These are phyloP conservation scores for Nemoura dubitans DNA, from an alignment of 2,888 invertebrate genomes.

Conservation along the genomic window DNA sequence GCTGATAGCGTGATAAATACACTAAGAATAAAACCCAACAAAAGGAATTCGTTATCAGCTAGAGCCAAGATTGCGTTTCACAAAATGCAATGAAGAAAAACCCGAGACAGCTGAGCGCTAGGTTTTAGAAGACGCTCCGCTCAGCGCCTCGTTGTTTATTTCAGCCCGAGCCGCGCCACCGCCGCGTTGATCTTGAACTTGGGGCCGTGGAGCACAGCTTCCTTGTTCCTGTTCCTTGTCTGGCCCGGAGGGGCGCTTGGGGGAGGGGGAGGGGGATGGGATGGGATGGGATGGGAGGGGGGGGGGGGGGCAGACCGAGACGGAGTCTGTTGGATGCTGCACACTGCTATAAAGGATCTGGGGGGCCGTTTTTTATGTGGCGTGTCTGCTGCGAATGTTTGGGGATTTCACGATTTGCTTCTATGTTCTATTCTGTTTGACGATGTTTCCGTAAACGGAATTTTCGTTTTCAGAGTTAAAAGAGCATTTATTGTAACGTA, in stretches of 20 bases:
- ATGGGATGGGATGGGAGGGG: not conserved
- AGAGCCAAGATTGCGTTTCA: too few species aligned
- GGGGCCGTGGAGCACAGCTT: not conserved
- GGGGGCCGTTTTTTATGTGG: not conserved
- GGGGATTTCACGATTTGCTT: not conserved
- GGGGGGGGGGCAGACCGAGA: not conserved
- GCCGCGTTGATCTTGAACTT: constrained; percentile 7
- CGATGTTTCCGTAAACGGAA: too few species aligned
- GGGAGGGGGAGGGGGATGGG: not conserved
- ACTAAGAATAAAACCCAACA: too few species aligned
- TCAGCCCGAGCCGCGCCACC: not conserved
- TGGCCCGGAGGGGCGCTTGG: not conserved
- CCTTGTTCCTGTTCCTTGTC: not conserved
- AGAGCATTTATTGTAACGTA: too few species aligned
- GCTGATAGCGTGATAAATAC: too few species aligned
- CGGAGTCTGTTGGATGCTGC: not conserved
- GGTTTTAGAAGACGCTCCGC: too few species aligned
- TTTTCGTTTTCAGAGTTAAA: too few species aligned
- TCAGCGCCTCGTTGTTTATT: not conserved
- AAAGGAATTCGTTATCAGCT: too few species aligned
- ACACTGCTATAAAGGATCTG: too few species aligned
- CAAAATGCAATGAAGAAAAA: too few species aligned
- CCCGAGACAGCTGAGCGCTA: not conserved
- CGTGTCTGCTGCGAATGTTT: not conserved
- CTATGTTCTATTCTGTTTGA: not conserved